phyloP scores from a whole-genome alignment of 2,888 invertebrate species.

The Meliscaeva auricollis region DNA sequence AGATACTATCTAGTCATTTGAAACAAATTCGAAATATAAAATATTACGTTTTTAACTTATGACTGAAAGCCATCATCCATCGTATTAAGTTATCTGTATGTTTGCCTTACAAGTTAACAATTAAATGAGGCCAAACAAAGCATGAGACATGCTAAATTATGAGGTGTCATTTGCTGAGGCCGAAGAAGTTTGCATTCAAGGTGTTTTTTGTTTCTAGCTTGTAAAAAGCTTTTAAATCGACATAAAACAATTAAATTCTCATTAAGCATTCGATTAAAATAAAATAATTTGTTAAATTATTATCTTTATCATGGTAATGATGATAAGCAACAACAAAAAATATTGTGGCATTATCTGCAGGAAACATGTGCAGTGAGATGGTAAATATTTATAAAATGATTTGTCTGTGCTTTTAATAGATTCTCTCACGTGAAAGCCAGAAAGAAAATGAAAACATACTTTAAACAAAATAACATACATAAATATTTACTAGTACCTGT shows the following conservation, averaged over 20 bases:
- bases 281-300: not conserved
- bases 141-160: slow-evolving; percentile 9
- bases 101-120: slow-evolving; percentile 17
- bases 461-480: too few relatives aligned
- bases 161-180: slow-evolving; percentile 1
- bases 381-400: not conserved
- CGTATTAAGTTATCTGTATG: not conserved
- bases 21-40: not conserved
- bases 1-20: not conserved
- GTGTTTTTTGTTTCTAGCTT: not conserved
- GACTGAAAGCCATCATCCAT: not conserved
- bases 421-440: slow-evolving; percentile 4
- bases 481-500: too few relatives aligned
- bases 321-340: not conserved
- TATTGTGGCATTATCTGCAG: not conserved
- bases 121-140: slow-evolving; percentile 20
- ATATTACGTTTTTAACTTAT: not conserved
- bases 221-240: not conserved
- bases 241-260: not conserved
- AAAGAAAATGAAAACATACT: slow-evolving; percentile 8
- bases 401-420: slow-evolving; percentile 20
- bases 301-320: too few relatives aligned
- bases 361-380: not conserved
- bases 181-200: not conserved
- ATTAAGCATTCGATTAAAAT: not conserved